Percentiles rank a stretch among this genome's conserved stretches.
These are phyloP conservation scores for Lapara coniferarum DNA, from an alignment of 2,888 invertebrate species.

Conservation along the genomic window DNA sequence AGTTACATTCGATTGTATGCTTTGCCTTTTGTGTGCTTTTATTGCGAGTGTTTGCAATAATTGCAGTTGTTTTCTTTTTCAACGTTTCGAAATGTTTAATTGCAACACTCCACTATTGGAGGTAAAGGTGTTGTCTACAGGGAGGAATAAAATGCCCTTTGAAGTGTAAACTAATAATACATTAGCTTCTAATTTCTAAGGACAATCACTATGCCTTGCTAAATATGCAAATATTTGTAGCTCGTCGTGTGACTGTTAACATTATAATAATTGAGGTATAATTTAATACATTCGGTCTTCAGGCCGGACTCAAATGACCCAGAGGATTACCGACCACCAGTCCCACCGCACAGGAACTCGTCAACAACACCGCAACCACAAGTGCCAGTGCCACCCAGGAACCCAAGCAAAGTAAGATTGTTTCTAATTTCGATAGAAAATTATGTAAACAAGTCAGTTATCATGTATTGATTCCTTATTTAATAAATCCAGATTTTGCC, in stretches of 20 bases:
- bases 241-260: constrained; percentile 47
- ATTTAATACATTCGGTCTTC: constrained; percentile 65
- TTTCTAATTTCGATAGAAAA: background rate
- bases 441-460: background rate
- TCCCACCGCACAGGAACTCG: constrained; percentile 92
- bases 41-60: background rate
- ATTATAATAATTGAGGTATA: constrained; percentile 59
- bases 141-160: no score
- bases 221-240: constrained; percentile 33
- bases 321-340: constrained; percentile 92
- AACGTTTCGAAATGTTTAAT: no score
- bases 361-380: constrained; percentile 74
- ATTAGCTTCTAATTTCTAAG: no score
- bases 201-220: background rate
- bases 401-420: constrained; percentile 73
- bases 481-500: constrained; percentile 66
- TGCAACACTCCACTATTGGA: no score
- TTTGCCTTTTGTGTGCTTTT: background rate
- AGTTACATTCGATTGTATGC: constrained; percentile 49
- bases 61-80: no score
- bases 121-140: no score
- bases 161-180: no score
- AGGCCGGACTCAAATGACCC: constrained; percentile 72
- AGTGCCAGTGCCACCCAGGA: constrained; percentile 69
- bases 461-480: background rate